These are phyloP conservation scores for Falcunculus frontatus DNA, from an alignment of 2,113 vertebrate species.

Conservation along the genomic window DNA sequence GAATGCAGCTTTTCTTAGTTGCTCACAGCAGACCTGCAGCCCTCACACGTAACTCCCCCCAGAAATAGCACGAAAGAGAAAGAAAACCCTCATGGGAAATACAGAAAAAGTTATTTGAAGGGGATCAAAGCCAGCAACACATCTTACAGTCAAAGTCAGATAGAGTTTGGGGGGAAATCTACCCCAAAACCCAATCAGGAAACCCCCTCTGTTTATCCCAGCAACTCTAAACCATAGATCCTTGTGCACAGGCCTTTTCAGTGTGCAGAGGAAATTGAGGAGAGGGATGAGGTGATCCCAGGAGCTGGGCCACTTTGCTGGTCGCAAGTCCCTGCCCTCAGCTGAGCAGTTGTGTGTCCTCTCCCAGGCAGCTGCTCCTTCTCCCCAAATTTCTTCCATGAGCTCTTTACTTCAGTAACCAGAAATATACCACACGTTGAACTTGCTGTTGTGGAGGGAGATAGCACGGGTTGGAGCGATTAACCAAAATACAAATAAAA, in stretches of 20 bases:
- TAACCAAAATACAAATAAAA: background rate
- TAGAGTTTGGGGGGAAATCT: fast-evolving
- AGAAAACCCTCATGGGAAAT: background rate
- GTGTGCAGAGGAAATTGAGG: background rate
- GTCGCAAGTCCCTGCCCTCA: background rate
- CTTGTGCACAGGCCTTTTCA: background rate
- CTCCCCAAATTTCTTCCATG: background rate
- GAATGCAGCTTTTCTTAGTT: background rate
- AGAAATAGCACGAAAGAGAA: background rate
- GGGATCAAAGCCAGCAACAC: background rate
- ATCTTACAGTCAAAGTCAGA: background rate
- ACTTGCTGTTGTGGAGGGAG: background rate
- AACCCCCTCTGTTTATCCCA: fast-evolving
- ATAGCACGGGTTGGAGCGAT: background rate
- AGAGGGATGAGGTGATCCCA: background rate
- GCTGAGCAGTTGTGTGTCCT: background rate
- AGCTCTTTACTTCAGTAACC: background rate
- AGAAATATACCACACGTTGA: background rate
- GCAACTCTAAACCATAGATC: background rate
- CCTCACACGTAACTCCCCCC: fast-evolving
- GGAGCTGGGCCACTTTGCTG: background rate
- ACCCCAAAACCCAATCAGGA: background rate
- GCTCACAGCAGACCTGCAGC: background rate
- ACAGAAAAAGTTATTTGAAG: background rate
- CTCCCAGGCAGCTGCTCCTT: background rate